These are phyloP conservation scores for Plecturocebus donacophilus DNA, from an alignment of 2,113 vertebrate genomes.

Conservation along the genomic window DNA sequence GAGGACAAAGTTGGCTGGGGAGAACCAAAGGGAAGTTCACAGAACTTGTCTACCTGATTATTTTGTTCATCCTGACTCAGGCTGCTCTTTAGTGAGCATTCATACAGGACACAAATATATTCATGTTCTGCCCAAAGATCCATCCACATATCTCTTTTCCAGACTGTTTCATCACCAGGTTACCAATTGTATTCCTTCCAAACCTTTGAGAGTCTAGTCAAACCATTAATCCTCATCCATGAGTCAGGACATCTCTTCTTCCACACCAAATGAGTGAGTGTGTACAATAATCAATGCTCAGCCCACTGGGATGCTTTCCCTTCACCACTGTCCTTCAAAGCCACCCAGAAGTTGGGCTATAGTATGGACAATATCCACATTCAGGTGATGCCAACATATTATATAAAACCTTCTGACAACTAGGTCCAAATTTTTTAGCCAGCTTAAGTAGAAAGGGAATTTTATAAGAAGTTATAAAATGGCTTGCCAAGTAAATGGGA, in stretches of 20 bases:
- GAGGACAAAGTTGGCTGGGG: background rate
- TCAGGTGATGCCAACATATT: background rate
- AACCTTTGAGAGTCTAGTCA: background rate
- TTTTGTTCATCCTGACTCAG: background rate
- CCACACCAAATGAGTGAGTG: background rate
- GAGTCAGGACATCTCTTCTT: background rate
- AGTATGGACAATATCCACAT: background rate
- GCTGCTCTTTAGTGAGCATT: background rate
- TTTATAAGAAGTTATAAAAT: conserved; percentile 42
- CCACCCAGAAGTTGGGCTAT: background rate
- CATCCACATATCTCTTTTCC: background rate
- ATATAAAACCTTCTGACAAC: background rate
- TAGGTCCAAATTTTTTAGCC: background rate
- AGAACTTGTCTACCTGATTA: background rate
- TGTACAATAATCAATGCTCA: no score
- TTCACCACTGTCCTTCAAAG: background rate
- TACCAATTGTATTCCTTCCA: background rate
- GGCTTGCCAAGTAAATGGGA: background rate
- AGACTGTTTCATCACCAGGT: background rate
- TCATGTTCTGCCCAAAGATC: background rate
- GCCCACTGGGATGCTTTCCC: background rate
- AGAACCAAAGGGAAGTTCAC: background rate
- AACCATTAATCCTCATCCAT: background rate
- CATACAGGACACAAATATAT: background rate
- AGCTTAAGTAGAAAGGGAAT: conserved; percentile 1